Conservation (phyloP, 2,797 vertebrate genomes). For the Notolepis coatsorum region DNA sequence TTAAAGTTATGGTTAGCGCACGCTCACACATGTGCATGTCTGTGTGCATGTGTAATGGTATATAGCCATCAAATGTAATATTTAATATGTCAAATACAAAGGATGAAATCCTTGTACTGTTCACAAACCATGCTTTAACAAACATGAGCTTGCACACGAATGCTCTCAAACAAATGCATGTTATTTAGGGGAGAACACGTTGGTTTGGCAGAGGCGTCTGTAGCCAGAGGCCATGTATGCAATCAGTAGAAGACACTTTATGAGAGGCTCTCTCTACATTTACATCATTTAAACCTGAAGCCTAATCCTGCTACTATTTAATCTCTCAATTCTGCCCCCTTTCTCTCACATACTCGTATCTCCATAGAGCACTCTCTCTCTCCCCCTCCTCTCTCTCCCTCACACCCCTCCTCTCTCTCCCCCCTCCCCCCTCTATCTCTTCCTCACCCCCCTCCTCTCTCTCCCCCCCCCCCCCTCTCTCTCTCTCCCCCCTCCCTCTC, state of each 20-base stretch:
- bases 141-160: conserved; percentile 31
- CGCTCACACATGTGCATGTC: not conserved
- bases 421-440: not conserved
- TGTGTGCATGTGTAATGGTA: not conserved
- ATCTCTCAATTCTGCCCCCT: conserved; percentile 77
- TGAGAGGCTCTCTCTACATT: conserved; percentile 75
- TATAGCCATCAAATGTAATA: conserved; percentile 9
- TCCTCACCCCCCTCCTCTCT: too few species aligned
- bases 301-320: conserved; percentile 81
- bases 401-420: conserved; percentile 11
- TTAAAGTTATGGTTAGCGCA: too few species aligned
- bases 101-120: conserved; percentile 10
- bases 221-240: conserved; percentile 46
- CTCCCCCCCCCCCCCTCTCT: not conserved
- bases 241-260: conserved; percentile 67
- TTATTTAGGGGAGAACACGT: conserved; percentile 49
- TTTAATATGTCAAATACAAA: not conserved
- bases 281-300: conserved; percentile 77
- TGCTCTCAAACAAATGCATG: conserved; percentile 53
- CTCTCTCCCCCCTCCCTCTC: not conserved
- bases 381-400: conserved; percentile 21
- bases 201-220: conserved; percentile 10
- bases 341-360: conserved; percentile 50
- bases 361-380: conserved; percentile 7
- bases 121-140: conserved; percentile 23